These are phyloP conservation scores for Drosophila kohkoa DNA, from an alignment of 1,140 invertebrate genomes.

Conservation along the genomic window DNA sequence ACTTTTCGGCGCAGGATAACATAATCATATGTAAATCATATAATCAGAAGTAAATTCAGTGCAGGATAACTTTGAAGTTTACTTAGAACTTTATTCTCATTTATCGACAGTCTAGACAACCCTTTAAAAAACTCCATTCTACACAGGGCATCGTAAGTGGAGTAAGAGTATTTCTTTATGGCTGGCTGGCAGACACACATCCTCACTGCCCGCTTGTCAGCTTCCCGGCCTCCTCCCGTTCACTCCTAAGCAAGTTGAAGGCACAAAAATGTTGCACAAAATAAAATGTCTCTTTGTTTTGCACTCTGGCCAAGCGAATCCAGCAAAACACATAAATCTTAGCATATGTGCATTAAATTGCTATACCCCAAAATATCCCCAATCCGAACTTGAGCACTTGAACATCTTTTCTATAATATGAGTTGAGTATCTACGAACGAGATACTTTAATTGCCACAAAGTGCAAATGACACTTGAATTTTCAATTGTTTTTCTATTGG, in stretches of 20 bases:
- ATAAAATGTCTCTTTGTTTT: constrained; percentile 79
- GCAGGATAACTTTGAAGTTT: no score
- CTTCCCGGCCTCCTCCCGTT: background rate
- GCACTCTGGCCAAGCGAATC: constrained; percentile 61
- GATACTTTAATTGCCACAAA: constrained; percentile 62
- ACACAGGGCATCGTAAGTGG: constrained; percentile 1
- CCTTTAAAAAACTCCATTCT: background rate
- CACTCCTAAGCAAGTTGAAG: background rate
- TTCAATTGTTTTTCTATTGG: constrained; percentile 79
- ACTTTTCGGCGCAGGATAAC: background rate
- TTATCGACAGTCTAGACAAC: background rate
- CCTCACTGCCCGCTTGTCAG: background rate
- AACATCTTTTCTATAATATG: constrained; percentile 23
- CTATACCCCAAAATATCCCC: constrained; percentile 10
- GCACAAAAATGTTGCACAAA: constrained; percentile 68
- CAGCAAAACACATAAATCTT: constrained; percentile 80
- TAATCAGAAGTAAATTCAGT: background rate
- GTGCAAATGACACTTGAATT: constrained; percentile 49
- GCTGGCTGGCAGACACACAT: constrained; percentile 50
- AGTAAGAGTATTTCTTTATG: constrained; percentile 67
- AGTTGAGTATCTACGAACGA: background rate
- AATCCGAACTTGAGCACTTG: background rate
- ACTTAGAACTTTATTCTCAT: background rate
- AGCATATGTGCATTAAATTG: constrained; percentile 81
- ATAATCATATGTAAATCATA: background rate